Conservation (phyloP, 2,797 vertebrate genomes). For the Sternarchorhynchus goeldii region DNA sequence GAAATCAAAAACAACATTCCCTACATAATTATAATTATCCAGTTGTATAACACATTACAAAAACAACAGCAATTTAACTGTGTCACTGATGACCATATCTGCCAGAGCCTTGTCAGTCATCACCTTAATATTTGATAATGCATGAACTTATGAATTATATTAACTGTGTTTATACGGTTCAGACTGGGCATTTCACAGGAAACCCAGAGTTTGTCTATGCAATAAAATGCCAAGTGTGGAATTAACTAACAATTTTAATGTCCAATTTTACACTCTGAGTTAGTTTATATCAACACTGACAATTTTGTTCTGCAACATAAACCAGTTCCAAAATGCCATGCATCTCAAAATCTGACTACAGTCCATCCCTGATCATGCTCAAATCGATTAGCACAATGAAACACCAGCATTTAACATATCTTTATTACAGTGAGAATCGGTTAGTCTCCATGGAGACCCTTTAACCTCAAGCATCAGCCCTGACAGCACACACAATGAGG, state of each 20-base stretch:
- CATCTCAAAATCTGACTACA: constrained; percentile 1
- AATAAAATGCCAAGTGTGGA: too few species aligned
- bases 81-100: too few species aligned
- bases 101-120: too few species aligned
- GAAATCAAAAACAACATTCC: not conserved
- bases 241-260: too few species aligned
- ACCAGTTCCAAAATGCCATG: not conserved
- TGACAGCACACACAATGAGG: constrained; percentile 27
- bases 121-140: too few species aligned
- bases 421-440: constrained; percentile 18
- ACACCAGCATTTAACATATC: not conserved
- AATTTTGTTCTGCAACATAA: not conserved
- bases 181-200: not conserved
- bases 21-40: not conserved
- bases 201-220: too few species aligned
- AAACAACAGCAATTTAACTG: not conserved
- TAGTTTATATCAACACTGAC: too few species aligned
- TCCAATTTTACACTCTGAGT: too few species aligned
- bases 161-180: too few species aligned
- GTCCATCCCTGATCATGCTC: not conserved
- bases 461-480: constrained; percentile 30
- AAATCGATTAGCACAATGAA: constrained; percentile 25
- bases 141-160: too few species aligned
- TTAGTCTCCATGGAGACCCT: constrained; percentile 9
- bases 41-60: not conserved